Percentiles rank a stretch among this genome's conserved stretches.
Evolutionary conservation across 2,113 vertebrate species (phyloP).

Genomic region (Cathartes aura): DNA sequence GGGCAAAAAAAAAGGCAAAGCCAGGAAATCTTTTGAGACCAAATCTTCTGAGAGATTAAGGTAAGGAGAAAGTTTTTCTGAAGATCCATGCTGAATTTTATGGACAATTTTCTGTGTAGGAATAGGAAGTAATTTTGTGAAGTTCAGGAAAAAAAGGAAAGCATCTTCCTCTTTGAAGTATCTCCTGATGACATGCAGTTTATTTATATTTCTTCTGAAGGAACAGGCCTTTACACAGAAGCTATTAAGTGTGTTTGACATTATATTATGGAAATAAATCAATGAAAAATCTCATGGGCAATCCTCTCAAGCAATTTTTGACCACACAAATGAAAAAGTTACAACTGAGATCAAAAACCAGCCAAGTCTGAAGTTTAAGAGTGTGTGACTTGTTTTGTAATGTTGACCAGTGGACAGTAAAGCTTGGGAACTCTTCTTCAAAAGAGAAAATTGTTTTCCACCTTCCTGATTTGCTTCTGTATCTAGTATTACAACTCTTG

Average conservation of each 20-base stretch:
- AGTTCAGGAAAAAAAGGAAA: neutral
- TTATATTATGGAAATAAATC: neutral
- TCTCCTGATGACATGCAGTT: neutral
- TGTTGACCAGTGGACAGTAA: neutral
- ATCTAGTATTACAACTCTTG: neutral
- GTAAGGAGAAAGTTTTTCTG: neutral
- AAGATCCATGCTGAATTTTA: neutral
- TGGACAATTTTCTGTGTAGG: neutral
- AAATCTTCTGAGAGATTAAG: neutral
- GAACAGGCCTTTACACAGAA: neutral
- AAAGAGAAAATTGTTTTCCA: neutral
- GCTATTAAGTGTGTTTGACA: neutral
- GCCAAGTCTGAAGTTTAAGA: neutral
- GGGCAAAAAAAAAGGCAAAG: neutral
- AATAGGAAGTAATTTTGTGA: neutral
- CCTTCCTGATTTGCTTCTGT: neutral
- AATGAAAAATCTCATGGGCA: neutral
- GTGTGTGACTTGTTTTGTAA: neutral
- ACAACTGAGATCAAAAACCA: neutral
- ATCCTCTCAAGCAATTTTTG: neutral
- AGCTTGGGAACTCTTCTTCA: neutral
- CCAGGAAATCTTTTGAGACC: neutral
- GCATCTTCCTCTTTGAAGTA: neutral
- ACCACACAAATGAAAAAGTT: neutral
- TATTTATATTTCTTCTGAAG: neutral